phyloP scores from a whole-genome alignment of 1,140 invertebrate species.

The Pristionchus pacificus region DNA sequence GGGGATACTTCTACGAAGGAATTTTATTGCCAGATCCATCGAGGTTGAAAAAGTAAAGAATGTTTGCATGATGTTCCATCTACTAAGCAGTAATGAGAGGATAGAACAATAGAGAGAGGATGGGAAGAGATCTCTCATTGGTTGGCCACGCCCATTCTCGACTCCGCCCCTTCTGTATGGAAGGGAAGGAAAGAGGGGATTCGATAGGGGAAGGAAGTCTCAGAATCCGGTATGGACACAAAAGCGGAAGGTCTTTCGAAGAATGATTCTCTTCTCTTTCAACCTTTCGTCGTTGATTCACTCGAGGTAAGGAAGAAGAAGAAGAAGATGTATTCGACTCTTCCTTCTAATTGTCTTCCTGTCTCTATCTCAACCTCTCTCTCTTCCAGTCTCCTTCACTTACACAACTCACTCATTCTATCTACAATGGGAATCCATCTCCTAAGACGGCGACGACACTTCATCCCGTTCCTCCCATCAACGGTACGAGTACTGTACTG shows the following conservation, averaged over 20 bases:
- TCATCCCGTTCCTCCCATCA: neutral
- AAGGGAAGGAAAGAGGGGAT: neutral
- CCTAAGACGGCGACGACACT: neutral
- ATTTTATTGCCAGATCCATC: too few species aligned
- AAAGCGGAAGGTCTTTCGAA: neutral
- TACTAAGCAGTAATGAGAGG: too few species aligned
- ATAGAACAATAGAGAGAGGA: too few species aligned
- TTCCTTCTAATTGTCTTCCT: neutral
- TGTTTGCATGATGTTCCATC: too few species aligned
- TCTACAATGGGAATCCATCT: neutral
- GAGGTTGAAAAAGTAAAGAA: too few species aligned
- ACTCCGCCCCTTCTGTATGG: neutral
- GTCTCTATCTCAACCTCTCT: neutral
- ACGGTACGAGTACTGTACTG: too few species aligned
- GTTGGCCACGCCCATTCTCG: neutral
- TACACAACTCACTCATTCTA: neutral
- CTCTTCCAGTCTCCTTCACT: neutral
- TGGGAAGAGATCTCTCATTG: neutral
- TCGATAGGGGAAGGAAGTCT: neutral
- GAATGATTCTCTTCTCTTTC: neutral
- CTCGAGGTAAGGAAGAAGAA: neutral
- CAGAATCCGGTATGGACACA: neutral
- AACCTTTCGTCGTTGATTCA: too few species aligned
- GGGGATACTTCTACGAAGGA: too few species aligned
- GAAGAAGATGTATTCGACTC: neutral